phyloP scores from a whole-genome alignment of 1,140 invertebrate genomes.

The Halictus rubicundus region DNA sequence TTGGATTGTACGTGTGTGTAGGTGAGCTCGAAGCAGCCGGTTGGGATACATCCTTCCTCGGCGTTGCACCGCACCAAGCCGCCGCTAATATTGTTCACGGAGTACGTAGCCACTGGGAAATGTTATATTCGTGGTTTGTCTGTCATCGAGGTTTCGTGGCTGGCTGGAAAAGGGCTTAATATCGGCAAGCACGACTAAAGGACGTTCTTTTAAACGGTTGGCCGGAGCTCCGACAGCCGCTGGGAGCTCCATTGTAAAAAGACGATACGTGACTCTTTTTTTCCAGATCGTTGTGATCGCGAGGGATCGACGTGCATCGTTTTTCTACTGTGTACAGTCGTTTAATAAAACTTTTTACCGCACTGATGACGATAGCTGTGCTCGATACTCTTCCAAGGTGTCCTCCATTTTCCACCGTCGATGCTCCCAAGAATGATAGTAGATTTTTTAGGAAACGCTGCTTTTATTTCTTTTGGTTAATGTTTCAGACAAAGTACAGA shows the following conservation, averaged over 20 bases:
- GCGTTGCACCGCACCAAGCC: conserved; percentile 88
- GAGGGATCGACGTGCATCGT: not conserved
- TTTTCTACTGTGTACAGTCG: conserved; percentile 20
- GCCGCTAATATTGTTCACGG: conserved; percentile 91
- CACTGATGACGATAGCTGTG: not conserved
- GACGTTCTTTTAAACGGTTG: fast-evolving
- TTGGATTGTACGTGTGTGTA: conserved; percentile 44
- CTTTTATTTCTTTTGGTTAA: no score
- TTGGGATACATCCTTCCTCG: conserved; percentile 92
- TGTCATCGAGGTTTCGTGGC: conserved; percentile 88
- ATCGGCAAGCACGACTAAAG: conserved; percentile 43
- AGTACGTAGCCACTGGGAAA: conserved; percentile 92
- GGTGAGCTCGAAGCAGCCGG: conserved; percentile 84
- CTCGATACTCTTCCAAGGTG: not conserved
- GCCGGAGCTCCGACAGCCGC: no score
- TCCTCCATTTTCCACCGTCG: not conserved
- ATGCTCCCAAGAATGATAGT: no score
- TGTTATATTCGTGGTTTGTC: conserved; percentile 90
- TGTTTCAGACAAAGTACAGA: no score
- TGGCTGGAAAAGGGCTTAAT: conserved; percentile 73
- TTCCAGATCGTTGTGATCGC: not conserved
- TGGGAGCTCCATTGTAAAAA: not conserved
- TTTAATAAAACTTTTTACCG: conserved; percentile 22
- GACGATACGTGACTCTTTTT: not conserved
- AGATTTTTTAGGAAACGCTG: no score